phyloP scores from a whole-genome alignment of 2,113 vertebrate genomes.

The Eulemur macaco region DNA sequence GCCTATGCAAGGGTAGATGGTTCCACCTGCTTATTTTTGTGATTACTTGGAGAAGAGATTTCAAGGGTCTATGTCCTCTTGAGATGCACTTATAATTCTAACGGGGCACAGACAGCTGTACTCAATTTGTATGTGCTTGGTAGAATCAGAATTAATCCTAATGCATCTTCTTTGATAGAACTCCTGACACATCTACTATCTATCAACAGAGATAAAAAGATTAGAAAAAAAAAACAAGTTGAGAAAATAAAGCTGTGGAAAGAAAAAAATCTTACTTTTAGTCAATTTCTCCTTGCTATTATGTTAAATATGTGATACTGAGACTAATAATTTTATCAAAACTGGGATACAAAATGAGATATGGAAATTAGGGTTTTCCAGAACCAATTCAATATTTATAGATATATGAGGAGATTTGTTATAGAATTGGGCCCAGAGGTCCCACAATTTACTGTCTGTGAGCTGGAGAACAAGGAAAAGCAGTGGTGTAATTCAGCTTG shows the following conservation, averaged over 20 bases:
- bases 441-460: too few relatives aligned
- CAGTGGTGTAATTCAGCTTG: neutral
- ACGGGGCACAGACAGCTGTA: neutral
- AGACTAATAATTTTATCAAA: neutral
- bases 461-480: too few relatives aligned
- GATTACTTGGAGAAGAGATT: neutral
- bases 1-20: neutral
- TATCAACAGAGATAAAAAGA: neutral
- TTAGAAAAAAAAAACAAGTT: neutral
- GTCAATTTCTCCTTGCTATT: neutral
- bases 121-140: neutral
- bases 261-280: neutral
- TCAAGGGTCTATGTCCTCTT: neutral
- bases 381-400: neutral
- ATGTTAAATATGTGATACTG: neutral
- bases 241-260: neutral
- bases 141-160: neutral
- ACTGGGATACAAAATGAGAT: neutral
- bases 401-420: neutral
- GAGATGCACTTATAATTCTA: neutral
- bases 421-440: neutral
- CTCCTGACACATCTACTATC: neutral
- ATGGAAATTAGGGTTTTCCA: neutral
- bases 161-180: neutral
- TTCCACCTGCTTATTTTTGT: neutral